phyloP scores from a whole-genome alignment of 2,888 invertebrate genomes.

The Timandra comae region DNA sequence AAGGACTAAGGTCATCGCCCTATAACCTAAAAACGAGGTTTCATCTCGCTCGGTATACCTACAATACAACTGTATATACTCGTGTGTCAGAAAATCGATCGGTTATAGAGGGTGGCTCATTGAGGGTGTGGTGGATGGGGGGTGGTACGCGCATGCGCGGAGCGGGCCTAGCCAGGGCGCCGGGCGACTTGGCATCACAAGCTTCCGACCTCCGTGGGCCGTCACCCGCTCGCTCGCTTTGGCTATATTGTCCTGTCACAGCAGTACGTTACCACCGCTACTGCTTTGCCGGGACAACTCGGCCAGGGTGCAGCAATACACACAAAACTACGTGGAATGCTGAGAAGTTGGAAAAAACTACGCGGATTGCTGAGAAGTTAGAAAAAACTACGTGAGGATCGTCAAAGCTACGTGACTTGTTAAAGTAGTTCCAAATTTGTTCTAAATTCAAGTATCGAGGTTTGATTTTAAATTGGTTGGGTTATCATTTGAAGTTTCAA shows the following conservation, averaged over 20 bases:
- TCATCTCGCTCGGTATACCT: conserved; percentile 21
- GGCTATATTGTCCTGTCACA: conserved; percentile 99
- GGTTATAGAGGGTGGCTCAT: conserved; percentile 64
- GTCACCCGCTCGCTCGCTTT: conserved; percentile 74
- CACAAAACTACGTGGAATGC: no score
- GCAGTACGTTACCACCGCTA: conserved; percentile 88
- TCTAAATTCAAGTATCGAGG: no score
- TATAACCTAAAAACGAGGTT: conserved; percentile 24
- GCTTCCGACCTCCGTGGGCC: conserved; percentile 66
- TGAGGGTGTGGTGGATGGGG: conserved; percentile 52
- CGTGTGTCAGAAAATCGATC: conserved; percentile 35
- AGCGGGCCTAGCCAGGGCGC: conserved; percentile 47
- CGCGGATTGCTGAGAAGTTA: no score
- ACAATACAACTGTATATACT: conserved; percentile 61
- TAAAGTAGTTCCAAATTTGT: no score
- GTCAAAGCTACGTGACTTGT: no score
- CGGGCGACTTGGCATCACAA: conserved; percentile 70
- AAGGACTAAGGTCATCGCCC: conserved; percentile 27
- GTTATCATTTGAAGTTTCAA: no score
- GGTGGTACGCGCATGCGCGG: conserved; percentile 61
- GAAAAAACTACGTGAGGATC: no score
- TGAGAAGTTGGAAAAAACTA: no score
- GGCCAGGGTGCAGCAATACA: conserved; percentile 34
- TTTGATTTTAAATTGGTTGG: no score
- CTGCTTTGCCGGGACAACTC: conserved; percentile 95